Conservation (phyloP, 2,888 invertebrate species). For the Isotomurus palustris region DNA sequence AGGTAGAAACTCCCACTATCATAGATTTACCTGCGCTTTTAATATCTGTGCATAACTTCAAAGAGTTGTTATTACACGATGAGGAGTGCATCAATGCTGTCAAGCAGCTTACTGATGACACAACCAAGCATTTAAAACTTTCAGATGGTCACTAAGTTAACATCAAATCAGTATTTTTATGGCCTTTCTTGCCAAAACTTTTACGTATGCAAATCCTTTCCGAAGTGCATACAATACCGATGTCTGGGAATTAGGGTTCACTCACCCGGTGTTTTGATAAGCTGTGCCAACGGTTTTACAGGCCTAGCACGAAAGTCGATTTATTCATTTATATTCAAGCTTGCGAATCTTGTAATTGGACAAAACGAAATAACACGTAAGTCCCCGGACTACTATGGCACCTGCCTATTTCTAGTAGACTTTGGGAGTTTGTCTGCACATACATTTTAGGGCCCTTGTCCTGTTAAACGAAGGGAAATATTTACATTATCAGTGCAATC, state of each 20-base stretch:
- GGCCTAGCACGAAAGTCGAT: not conserved
- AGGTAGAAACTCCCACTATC: not conserved
- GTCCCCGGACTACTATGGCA: conserved; percentile 16
- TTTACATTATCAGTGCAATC: conserved; percentile 36
- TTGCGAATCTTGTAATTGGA: not conserved
- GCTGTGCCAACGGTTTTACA: not conserved
- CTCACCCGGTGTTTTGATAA: not conserved
- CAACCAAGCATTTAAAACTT: not conserved
- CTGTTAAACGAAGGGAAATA: conserved; percentile 20
- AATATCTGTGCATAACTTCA: not conserved
- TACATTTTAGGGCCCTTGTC: conserved; percentile 43
- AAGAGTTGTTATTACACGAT: not conserved
- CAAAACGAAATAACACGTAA: not conserved
- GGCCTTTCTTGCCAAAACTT: not conserved
- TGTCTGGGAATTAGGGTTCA: not conserved
- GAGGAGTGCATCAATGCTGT: not conserved
- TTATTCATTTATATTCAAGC: not conserved
- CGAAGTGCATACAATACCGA: too few relatives aligned
- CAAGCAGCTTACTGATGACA: too few relatives aligned
- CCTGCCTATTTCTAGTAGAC: conserved; percentile 12
- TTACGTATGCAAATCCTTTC: too few relatives aligned
- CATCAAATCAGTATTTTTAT: not conserved
- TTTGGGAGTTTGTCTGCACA: conserved; percentile 38
- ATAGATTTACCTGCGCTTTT: not conserved
- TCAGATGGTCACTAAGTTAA: not conserved